Conservation (phyloP, 2,888 invertebrate genomes). For the Mesorhabditis belari region DNA sequence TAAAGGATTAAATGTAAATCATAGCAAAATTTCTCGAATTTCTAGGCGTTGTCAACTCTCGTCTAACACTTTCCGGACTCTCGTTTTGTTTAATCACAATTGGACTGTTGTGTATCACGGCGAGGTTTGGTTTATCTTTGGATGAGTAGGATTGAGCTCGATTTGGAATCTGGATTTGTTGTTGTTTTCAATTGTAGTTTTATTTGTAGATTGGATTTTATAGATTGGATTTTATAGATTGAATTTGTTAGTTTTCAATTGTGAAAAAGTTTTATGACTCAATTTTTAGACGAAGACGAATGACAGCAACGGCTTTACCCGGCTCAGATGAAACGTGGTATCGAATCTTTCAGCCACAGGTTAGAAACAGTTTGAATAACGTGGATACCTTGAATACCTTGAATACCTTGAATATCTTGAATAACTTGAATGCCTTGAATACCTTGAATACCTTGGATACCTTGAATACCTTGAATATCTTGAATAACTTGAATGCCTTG, state of each 20-base stretch:
- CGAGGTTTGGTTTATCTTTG: slow-evolving; percentile 11
- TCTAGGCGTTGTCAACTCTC: slow-evolving; percentile 26
- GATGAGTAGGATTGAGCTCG: not conserved
- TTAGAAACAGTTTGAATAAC: too few species aligned
- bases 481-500: too few species aligned
- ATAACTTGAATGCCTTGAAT: too few species aligned
- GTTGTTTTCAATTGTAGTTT: too few species aligned
- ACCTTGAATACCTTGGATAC: too few species aligned
- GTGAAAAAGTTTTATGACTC: not conserved
- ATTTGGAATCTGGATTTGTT: not conserved
- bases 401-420: too few species aligned
- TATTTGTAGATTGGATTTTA: too few species aligned
- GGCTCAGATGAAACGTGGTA: slow-evolving; percentile 29
- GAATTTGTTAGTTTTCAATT: too few species aligned
- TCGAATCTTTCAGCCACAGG: slow-evolving; percentile 15
- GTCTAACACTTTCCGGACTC: slow-evolving; percentile 32
- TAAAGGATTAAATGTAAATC: not conserved
- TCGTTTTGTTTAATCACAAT: slow-evolving; percentile 40
- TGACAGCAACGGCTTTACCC: slow-evolving; percentile 9
- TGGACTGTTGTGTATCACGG: slow-evolving; percentile 33
- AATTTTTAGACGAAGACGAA: slow-evolving; percentile 12
- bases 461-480: too few species aligned
- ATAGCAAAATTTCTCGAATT: slow-evolving; percentile 1
- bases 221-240: too few species aligned
- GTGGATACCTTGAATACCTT: too few species aligned